These are phyloP conservation scores for Rachycentron canadum DNA, from an alignment of 2,797 vertebrate genomes.

Conservation along the genomic window DNA sequence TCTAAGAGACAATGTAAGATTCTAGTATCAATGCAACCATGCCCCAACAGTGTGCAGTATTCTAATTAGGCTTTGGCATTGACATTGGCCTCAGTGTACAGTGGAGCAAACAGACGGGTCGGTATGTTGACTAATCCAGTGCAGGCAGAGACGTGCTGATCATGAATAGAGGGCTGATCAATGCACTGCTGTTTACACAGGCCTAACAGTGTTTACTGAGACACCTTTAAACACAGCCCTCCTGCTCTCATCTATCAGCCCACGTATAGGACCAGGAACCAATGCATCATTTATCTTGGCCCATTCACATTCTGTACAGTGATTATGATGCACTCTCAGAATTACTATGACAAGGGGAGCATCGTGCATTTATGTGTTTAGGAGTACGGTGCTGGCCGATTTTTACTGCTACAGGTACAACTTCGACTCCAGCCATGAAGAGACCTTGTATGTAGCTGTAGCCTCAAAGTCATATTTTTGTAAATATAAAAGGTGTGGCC, in stretches of 20 bases:
- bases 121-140: conserved; percentile 85
- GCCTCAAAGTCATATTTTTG: background rate
- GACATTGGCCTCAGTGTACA: conserved; percentile 76
- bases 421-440: background rate
- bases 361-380: background rate
- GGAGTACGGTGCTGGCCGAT: background rate
- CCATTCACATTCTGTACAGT: conserved; percentile 32
- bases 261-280: conserved; percentile 7
- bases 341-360: background rate
- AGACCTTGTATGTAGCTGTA: background rate
- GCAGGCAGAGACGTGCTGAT: conserved; percentile 78
- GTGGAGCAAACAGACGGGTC: conserved; percentile 76
- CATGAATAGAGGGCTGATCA: conserved; percentile 83
- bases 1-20: background rate
- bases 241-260: conserved; percentile 62
- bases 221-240: conserved; percentile 78
- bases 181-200: conserved; percentile 82
- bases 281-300: conserved; percentile 50
- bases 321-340: conserved; percentile 37
- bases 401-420: background rate
- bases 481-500: background rate
- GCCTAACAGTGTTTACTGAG: conserved; percentile 85
- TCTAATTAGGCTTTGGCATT: conserved; percentile 77
- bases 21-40: conserved; percentile 4
- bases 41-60: conserved; percentile 42